Base-by-base conservation (phyloP, 2,888 invertebrate genomes). In the Ferdinandea cuprea region DNA sequence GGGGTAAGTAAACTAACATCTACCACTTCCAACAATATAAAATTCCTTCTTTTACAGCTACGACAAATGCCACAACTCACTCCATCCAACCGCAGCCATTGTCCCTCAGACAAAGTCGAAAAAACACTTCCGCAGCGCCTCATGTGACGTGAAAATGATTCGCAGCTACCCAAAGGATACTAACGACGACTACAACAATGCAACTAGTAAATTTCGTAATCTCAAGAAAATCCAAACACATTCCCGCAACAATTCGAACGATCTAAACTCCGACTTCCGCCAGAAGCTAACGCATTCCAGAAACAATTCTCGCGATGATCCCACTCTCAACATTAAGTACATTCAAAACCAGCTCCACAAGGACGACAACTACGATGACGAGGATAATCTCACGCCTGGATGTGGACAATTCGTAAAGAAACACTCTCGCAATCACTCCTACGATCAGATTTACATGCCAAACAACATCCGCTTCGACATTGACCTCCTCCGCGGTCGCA, bases 111-210 rank as follows among this genome's bases (percentile, higher is more conserved):
- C 89, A 0, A 90, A 89, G 85, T 90, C 90, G 0, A 90, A 89
- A 84, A 91, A 91, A 71, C 91, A 91, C 78, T 90, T 90, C 85
- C 90, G 91, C 52, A 91, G 91, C 83, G 88, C 90, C 15, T 91
- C 91, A 1, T 91, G 91, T 42, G 91, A 91, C 83, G 91, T 91
- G 0, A 91, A 91, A 86, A 91, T 91, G 89, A 90, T 90, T 63
- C 88, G 89, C 2, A 90, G 90, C 85, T 90, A 89, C 85, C 88
- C 90, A 28, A 89, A 89, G 65, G 91, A 91, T 68, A 88, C 88
- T 80, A 89, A 89, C 48, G 87, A 87, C 9, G 88, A 86, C 32
- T 84, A 85, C 52, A 86, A 79, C 65, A 85, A 85, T 30, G 59
- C 84, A 63, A 48, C 42, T 21, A 84, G 72, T 30, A 89, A 89